Evolutionary conservation across 2,888 invertebrate species (phyloP), one percentile per base, ranked within the genome.

Genomic region (Ophonus ardosiacus): DNA sequence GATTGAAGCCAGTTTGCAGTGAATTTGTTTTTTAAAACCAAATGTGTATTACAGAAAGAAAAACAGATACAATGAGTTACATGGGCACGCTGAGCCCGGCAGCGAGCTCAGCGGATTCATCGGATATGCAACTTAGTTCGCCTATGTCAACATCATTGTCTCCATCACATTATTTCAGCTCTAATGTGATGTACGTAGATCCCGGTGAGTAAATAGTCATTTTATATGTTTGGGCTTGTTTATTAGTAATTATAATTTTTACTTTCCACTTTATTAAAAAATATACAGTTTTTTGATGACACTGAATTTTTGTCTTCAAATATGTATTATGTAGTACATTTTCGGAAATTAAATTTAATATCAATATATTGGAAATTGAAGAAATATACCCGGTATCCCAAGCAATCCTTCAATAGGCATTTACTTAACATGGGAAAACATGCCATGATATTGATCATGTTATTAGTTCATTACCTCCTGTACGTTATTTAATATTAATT

Each of bases 61-160:
- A 79, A 85, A 17, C 17, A 21, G 71, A 57, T 40, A 85, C 80
- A 0, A 79, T 85, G 85, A 85, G 74, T 68, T 85, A 31, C 43
- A 38, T 85, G 65, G 84, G 84, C 10, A 79, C 79, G 0, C 18
- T 85, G 59, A 85, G 85, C 51, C 85, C 85, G 15, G 80, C 85
- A 59, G 79, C 79, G 8, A 85, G 85, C 43, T 80, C 85, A 31
- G 84, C 78, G 15, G 85, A 85, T 38, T 80, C 80, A 13, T 59
- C 59, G 56, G 85, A 85, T 68, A 13, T 85, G 38, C 51, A 68
- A 40, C 15, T 84, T 21, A 78, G 68, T 18, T 85, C 85, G 10
- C 85, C 85, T 56, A 40, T 68, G 40, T 80, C 80, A 21, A 71
- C 85, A 1, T 68, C 65, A 0, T 40, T 80, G 71, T 85, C 79